These are phyloP conservation scores for Diglossa cyanea DNA, from an alignment of 2,797 vertebrate species.

Conservation along the genomic window DNA sequence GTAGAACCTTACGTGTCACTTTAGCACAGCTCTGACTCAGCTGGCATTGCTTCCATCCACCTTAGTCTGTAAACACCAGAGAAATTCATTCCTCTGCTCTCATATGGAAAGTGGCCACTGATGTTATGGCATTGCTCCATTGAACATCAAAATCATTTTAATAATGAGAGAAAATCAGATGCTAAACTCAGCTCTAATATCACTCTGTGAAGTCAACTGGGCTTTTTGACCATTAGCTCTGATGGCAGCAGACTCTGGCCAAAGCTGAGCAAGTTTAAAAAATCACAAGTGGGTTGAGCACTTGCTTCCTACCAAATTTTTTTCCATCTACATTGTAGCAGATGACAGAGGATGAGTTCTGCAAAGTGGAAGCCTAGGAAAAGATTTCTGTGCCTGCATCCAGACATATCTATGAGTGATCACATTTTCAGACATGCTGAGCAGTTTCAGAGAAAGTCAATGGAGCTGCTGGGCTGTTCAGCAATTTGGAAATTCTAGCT, in stretches of 20 bases:
- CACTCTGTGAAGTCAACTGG: rapidly evolving
- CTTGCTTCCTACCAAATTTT: not conserved
- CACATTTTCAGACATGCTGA: not conserved
- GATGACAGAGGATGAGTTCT: not conserved
- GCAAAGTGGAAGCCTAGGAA: not conserved
- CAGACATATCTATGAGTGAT: not conserved
- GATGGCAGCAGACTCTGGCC: not conserved
- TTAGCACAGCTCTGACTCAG: not conserved
- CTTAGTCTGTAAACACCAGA: not conserved
- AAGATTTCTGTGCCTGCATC: not conserved
- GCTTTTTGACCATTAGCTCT: not conserved
- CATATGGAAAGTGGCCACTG: not conserved
- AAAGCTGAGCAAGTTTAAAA: not conserved
- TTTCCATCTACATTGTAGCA: not conserved
- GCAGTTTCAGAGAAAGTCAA: not conserved
- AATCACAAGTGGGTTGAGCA: not conserved
- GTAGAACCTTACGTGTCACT: not conserved
- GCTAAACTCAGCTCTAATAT: not conserved
- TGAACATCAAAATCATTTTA: not conserved
- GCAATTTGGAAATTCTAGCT: not conserved
- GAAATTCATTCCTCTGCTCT: not conserved
- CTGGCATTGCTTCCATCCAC: not conserved
- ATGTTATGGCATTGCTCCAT: not conserved
- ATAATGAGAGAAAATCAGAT: not conserved
- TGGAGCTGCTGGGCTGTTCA: not conserved